These are phyloP conservation scores for Nephotettix cincticeps DNA, from an alignment of 1,140 invertebrate species.

Conservation along the genomic window DNA sequence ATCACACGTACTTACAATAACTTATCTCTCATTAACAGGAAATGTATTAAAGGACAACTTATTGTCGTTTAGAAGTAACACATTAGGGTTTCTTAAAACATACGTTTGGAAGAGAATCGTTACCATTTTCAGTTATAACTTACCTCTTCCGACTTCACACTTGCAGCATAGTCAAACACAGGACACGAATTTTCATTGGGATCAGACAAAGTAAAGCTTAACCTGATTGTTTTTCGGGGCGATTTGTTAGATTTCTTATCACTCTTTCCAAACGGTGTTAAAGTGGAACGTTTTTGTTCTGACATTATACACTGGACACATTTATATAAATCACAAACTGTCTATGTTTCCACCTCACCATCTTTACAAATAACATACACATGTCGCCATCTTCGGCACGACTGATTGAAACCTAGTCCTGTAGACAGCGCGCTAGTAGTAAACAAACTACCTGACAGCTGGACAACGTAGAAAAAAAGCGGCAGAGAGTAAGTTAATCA, in stretches of 20 bases:
- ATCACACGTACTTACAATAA: neutral
- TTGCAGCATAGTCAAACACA: slow-evolving; percentile 63
- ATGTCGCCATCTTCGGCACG: slow-evolving; percentile 33
- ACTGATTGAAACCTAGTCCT: neutral
- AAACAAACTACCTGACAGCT: slow-evolving; percentile 16
- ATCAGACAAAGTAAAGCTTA: slow-evolving; percentile 58
- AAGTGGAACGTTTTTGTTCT: slow-evolving; percentile 55
- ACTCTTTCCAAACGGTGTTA: slow-evolving; percentile 48
- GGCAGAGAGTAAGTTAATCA: no score
- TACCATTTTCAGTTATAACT: slow-evolving; percentile 40
- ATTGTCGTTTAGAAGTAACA: neutral
- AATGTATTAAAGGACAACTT: neutral
- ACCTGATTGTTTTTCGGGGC: slow-evolving; percentile 54
- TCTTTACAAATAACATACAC: slow-evolving; percentile 26
- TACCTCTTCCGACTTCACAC: slow-evolving; percentile 60
- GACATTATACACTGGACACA: slow-evolving; percentile 47
- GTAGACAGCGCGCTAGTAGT: slow-evolving; percentile 30
- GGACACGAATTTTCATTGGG: slow-evolving; percentile 64
- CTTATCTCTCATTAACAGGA: neutral
- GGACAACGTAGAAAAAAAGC: no score
- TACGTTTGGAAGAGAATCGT: neutral
- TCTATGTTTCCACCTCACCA: slow-evolving; percentile 24
- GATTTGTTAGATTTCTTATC: slow-evolving; percentile 51
- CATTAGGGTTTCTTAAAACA: neutral
- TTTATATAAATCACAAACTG: slow-evolving; percentile 16